Percentiles rank a stretch among this genome's conserved stretches.
Conservation (phyloP, 2,113 vertebrate genomes). For the Pygoscelis adeliae region DNA sequence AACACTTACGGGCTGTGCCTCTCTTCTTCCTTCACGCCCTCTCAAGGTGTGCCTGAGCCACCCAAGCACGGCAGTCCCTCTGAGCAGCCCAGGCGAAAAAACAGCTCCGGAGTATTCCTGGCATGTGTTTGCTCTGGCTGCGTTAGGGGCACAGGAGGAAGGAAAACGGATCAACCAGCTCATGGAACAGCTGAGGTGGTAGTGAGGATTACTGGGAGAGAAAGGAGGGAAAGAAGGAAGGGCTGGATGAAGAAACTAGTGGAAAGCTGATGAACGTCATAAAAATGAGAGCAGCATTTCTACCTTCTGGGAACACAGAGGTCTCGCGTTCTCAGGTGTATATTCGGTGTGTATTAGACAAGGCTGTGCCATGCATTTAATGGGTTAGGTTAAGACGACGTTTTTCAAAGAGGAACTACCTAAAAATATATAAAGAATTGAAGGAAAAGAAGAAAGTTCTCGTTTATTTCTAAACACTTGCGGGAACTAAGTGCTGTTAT, state of each 20-base stretch:
- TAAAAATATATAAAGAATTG: not conserved
- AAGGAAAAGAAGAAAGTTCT: not conserved
- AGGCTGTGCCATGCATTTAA: not conserved
- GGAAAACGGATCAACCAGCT: not conserved
- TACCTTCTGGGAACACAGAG: not conserved
- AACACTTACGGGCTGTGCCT: not conserved
- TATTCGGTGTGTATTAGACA: not conserved
- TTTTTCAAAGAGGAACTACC: not conserved
- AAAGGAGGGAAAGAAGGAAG: not conserved
- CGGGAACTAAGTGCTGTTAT: not conserved
- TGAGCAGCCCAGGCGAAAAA: not conserved
- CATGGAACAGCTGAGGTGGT: not conserved
- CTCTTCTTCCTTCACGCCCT: not conserved
- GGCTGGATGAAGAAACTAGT: not conserved
- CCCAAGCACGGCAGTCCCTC: fast-evolving
- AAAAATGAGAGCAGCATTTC: not conserved
- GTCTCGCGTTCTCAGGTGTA: fast-evolving
- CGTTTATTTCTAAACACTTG: not conserved
- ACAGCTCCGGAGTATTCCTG: fast-evolving
- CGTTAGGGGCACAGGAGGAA: not conserved
- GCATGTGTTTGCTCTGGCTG: not conserved
- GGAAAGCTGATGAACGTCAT: not conserved
- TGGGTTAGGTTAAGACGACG: not conserved
- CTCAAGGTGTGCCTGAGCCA: not conserved
- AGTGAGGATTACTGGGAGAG: not conserved